Evolutionary conservation across 2,888 invertebrate genomes (phyloP).

Genomic region (Chloroclysta siterata): DNA sequence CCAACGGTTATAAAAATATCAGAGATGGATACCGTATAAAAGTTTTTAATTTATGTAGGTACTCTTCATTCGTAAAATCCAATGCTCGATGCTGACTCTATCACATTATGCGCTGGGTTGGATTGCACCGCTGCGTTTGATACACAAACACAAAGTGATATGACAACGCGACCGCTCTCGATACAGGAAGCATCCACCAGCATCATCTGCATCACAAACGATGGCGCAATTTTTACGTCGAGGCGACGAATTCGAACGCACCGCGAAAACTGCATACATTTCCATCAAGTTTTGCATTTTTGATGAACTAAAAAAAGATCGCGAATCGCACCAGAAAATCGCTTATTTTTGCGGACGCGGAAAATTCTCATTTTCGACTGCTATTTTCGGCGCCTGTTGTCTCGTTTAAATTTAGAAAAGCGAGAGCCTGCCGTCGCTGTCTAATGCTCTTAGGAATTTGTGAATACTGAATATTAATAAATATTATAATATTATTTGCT

Average conservation of each 20-base stretch:
- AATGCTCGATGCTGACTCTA: no score
- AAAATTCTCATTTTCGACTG: constrained; percentile 37
- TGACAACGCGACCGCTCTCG: constrained; percentile 32
- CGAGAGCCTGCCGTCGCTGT: constrained; percentile 6
- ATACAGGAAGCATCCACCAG: constrained; percentile 30
- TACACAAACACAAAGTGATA: constrained; percentile 24
- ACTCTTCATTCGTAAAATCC: no score
- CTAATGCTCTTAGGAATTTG: constrained; percentile 71
- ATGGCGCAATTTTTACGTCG: constrained; percentile 57
- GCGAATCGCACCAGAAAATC: constrained; percentile 48
- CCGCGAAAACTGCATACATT: constrained; percentile 68
- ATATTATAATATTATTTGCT: constrained; percentile 21
- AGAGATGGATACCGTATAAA: no score
- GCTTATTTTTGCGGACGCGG: constrained; percentile 43
- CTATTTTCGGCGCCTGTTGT: constrained; percentile 41
- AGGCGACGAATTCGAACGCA: constrained; percentile 52
- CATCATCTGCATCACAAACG: constrained; percentile 67
- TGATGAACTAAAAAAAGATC: constrained; percentile 70
- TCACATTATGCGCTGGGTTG: no score
- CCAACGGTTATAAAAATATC: no score
- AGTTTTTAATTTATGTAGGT: no score
- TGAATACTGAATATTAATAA: constrained; percentile 27
- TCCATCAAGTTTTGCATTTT: constrained; percentile 79
- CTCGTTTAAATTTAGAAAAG: constrained; percentile 45
- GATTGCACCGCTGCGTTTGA: constrained; percentile 7